Base-by-base conservation (phyloP, 2,888 invertebrate genomes). In the Linnaemya tessellans region DNA sequence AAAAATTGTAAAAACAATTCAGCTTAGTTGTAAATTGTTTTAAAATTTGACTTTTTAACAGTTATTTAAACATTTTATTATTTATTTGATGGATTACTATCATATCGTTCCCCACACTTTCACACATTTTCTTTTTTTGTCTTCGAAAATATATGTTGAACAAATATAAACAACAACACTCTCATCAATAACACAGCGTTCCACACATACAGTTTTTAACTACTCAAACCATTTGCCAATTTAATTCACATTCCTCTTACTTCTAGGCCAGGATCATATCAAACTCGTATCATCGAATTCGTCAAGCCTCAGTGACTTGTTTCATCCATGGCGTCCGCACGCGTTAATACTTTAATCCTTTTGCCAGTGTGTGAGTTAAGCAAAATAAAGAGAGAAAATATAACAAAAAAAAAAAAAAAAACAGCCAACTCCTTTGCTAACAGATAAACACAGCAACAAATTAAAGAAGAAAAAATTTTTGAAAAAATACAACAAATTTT, bases 291-390 rank as follows among this genome's bases (percentile, higher is more conserved):
- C 82, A 79, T 56, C 64, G 68, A 70, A 68, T 81, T 78, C 84
- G 84, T 86, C 78, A 84, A 78, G 78, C 80, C 78, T 84, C 84
- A 83, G 41, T 78, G 82, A 84, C 73, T 81, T 80, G 87, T 84
- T 84, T 87, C 84, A 87, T 84, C 84, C 84, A 80, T 79, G 71
- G 81, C 84, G 86, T 87, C 87, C 87, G 89, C 89, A 89, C 88
- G 88, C 88, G 89, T 88, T 91, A 90, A 91, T 91, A 89, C 91
- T 88, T 90, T 91, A 91, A 91, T 91, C 91, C 91, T 71, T 84
- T 77, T 71, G 60, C 56, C 51, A 30, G 81, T 80, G 60, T 81
- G 49, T 73, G 56, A 56, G 51, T 54, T 10, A 68, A 49, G 18
- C n/a, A 51, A 25, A 30, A 30, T 30, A 30, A 30, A 30, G n/a